Evolutionary conservation across 2,113 vertebrate species (phyloP).

Genomic region (Psephotus haematonotus): DNA sequence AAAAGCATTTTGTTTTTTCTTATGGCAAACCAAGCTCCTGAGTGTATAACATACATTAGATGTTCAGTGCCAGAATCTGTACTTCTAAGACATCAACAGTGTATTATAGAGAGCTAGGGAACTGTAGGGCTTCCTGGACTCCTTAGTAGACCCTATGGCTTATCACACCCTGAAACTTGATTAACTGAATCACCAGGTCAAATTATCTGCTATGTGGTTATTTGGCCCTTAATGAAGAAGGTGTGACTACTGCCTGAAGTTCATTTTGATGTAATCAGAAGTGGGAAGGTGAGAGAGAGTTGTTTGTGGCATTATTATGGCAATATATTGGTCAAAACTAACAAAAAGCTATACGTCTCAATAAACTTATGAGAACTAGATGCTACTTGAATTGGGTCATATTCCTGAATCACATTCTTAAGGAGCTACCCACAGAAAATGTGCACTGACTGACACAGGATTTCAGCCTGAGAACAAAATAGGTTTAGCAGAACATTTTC

Average conservation of each 20-base stretch:
- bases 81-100: neutral
- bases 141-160: neutral
- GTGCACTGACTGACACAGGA: neutral
- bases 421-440: neutral
- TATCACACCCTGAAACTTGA: neutral
- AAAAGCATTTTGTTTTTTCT: neutral
- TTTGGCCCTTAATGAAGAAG: neutral
- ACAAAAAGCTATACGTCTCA: neutral
- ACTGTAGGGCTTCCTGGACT: neutral
- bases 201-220: neutral
- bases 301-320: neutral
- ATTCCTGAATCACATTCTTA: neutral
- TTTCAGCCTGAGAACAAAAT: neutral
- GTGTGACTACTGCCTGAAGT: neutral
- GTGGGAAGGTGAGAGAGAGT: accelerated
- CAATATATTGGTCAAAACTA: neutral
- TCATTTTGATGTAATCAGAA: neutral
- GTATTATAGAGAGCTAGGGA: neutral
- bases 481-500: neutral
- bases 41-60: neutral
- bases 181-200: neutral
- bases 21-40: neutral
- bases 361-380: neutral
- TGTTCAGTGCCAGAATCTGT: neutral
- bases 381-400: neutral